Evolutionary conservation across 2,888 invertebrate genomes (phyloP).

Genomic region (Ferdinandea cuprea): DNA sequence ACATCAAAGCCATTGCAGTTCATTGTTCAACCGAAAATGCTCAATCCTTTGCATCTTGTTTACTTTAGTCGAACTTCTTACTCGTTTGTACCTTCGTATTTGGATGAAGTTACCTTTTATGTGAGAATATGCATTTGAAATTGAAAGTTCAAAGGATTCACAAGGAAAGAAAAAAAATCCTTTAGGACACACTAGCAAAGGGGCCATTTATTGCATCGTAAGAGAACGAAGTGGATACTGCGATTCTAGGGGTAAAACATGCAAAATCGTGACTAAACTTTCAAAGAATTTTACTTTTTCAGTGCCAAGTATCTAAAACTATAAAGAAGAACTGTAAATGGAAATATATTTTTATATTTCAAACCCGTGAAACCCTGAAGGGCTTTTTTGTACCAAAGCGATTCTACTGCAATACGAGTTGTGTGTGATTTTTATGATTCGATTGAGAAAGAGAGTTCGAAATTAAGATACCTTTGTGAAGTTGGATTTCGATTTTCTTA

Average conservation of each 20-base stretch:
- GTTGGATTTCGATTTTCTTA: too few relatives aligned
- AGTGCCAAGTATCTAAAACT: not conserved
- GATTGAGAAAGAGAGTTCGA: too few relatives aligned
- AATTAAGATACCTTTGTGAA: too few relatives aligned
- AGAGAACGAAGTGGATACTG: not conserved
- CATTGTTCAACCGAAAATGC: too few relatives aligned
- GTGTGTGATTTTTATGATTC: not conserved
- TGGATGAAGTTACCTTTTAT: not conserved
- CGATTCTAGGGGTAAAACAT: too few relatives aligned
- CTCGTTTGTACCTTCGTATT: not conserved
- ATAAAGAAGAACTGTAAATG: not conserved
- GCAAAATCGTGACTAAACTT: constrained; percentile 27
- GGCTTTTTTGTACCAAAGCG: not conserved
- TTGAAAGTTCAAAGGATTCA: constrained; percentile 23
- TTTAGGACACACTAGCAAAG: constrained; percentile 2
- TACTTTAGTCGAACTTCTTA: constrained; percentile 7
- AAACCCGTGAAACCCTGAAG: constrained; percentile 13
- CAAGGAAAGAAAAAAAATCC: constrained; percentile 8
- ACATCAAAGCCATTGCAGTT: too few relatives aligned
- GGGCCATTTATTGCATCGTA: constrained; percentile 31
- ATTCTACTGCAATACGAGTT: constrained; percentile 35
- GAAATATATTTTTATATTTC: not conserved
- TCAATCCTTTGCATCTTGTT: too few relatives aligned
- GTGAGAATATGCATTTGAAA: not conserved
- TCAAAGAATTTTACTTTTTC: constrained; percentile 16